Base-by-base conservation (phyloP, 1,140 invertebrate genomes). In the Drosophila pseudoananassae region DNA sequence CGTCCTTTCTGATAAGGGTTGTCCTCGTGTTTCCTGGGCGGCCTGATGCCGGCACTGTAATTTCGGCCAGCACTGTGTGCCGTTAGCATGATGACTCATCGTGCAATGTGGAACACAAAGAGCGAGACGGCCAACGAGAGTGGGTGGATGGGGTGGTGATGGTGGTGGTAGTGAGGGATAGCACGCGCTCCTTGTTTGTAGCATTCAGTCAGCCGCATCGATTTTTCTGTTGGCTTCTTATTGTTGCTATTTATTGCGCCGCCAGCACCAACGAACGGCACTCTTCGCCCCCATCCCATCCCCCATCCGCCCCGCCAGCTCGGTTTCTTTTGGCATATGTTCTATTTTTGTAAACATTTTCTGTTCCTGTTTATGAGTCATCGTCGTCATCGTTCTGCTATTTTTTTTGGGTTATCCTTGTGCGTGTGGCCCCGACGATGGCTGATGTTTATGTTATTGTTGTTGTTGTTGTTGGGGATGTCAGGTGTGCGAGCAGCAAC, bases 1-100 rank as follows among this genome's bases (percentile, higher is more conserved):
- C 84, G 83, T 88, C 84, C 83, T 88, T 85, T 71, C 83, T 88
- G 83, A 83, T 83, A 88, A 87, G 78, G 78, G 75, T 88, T 78
- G 70, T 60, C 29, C 47, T 55, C 45, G 55, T 25, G 53, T 46
- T 63, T 54, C 60, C 55, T 31, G 25, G 31, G 54, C 43, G 14
- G 46, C 69, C 20, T 17, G 45, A 29, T 50, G 52, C 68, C 61
- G 64, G 75, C 14, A 45, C 45, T 60, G 55, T 52, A 66, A 36
- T 78, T 81, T 76, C 55, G 54, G 75, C 78, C 82, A 53, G 70
- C 75, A 87, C 83, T 88, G 83, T 87, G 45, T 87, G 45, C 40
- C 46, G 27, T 46, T 31, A 31, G 31, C 12, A 36, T 12, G 33
- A 23, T 88, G 83, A 88, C 76, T 88, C 83, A 87, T 87, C 83